phyloP scores from a whole-genome alignment of 2,113 vertebrate genomes.

The Glareola pratincola region DNA sequence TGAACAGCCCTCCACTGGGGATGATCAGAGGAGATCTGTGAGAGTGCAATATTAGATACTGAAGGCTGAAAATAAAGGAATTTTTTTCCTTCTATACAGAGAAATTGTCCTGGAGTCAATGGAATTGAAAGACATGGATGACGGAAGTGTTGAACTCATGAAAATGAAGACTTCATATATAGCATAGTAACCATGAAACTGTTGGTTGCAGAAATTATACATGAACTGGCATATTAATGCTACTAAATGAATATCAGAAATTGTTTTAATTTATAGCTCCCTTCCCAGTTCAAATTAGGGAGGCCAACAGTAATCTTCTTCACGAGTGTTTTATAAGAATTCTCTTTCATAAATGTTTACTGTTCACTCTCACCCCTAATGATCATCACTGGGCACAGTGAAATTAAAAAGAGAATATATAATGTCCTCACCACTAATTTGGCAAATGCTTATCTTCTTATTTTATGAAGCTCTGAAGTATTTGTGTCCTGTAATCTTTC shows the following conservation, averaged over 20 bases:
- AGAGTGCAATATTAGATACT: not conserved
- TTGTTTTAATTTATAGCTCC: not conserved
- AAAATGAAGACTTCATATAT: not conserved
- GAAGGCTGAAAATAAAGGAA: not conserved
- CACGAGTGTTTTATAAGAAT: not conserved
- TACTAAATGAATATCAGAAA: not conserved
- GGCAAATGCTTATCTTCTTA: not conserved
- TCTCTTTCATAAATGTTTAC: slow-evolving; percentile 23
- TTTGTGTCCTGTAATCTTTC: not conserved
- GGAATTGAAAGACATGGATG: not conserved
- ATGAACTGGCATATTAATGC: not conserved
- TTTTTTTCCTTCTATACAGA: not conserved
- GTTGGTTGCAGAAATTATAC: not conserved
- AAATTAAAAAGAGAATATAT: not conserved
- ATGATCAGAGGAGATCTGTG: not conserved
- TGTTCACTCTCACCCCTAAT: not conserved
- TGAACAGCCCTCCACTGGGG: not conserved
- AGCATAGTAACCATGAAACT: not conserved
- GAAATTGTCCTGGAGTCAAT: not conserved
- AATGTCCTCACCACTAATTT: not conserved
- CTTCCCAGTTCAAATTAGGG: not conserved
- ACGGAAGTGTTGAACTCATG: not conserved
- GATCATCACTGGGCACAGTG: not conserved
- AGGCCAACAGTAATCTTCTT: not conserved
- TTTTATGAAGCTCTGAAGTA: slow-evolving; percentile 13